A percentile compares a stretch with the other conserved stretches of the same genome.
Conservation (phyloP, 2,888 invertebrate genomes). For the Neocrepidodera transversa region DNA sequence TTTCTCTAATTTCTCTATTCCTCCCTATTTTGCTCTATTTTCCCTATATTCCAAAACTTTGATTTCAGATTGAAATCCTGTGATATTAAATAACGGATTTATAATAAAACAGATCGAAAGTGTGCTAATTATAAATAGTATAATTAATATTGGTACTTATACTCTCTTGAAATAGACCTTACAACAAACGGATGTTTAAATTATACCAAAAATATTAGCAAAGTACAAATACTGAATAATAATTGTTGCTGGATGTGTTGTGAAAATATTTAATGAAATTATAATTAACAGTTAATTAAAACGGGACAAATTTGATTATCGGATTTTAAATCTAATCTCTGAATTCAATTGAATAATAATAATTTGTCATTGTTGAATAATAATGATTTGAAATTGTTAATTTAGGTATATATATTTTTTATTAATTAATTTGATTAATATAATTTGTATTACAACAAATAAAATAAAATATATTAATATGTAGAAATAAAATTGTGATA, state of each 20-base stretch:
- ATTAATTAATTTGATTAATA: background rate
- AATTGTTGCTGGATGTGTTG: background rate
- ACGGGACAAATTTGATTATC: background rate
- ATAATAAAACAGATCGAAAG: no score
- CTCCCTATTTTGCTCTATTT: no score
- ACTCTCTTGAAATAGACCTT: no score
- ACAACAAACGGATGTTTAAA: background rate
- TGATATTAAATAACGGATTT: no score
- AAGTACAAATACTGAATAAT: background rate
- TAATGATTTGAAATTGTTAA: background rate
- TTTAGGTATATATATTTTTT: background rate
- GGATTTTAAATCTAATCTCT: background rate
- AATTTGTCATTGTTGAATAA: background rate
- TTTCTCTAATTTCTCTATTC: no score
- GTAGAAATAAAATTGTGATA: no score
- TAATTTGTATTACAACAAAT: background rate
- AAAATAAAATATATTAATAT: no score
- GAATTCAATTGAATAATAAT: background rate
- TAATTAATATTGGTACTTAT: no score
- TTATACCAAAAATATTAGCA: slow-evolving; percentile 1
- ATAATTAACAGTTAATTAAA: background rate
- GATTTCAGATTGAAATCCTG: no score
- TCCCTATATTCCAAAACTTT: no score
- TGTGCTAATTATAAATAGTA: no score
- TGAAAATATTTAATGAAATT: slow-evolving; percentile 5